These are phyloP conservation scores for Anguilla megastoma DNA, from an alignment of 2,797 vertebrate genomes.

Conservation along the genomic window DNA sequence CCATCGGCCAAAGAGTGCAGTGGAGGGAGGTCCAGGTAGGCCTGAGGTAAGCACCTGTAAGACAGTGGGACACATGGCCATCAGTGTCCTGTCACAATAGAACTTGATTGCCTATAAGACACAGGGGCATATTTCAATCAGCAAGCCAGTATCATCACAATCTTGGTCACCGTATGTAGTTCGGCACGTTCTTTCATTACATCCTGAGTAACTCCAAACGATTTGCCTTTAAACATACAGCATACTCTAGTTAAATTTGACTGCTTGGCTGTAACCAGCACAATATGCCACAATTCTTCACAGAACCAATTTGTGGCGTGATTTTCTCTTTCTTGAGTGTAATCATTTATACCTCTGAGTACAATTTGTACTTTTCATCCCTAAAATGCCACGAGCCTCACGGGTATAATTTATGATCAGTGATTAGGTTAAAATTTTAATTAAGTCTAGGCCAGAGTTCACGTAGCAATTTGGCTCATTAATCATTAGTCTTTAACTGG, in stretches of 20 bases:
- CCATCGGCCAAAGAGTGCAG: neutral
- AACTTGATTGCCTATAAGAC: neutral
- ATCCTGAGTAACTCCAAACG: neutral
- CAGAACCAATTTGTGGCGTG: neutral
- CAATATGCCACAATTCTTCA: neutral
- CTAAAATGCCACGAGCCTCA: constrained; percentile 56
- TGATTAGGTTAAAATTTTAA: constrained; percentile 67
- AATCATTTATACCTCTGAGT: constrained; percentile 61
- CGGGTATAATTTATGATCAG: constrained; percentile 67
- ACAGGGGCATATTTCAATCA: neutral
- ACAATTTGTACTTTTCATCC: constrained; percentile 58
- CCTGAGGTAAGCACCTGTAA: neutral
- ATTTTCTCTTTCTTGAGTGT: constrained; percentile 48
- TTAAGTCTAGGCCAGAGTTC: constrained; percentile 66
- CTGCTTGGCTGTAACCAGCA: neutral
- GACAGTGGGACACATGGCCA: neutral
- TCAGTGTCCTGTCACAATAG: neutral
- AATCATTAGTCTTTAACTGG: constrained; percentile 67
- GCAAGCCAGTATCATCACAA: neutral
- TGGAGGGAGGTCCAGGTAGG: neutral
- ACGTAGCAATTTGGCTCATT: constrained; percentile 60
- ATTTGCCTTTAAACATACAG: neutral
- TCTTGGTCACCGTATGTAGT: neutral
- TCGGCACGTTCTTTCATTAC: neutral
- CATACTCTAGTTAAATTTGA: neutral